Evolutionary conservation across 2,888 invertebrate genomes (phyloP).

Genomic region (Melanotus villosus): DNA sequence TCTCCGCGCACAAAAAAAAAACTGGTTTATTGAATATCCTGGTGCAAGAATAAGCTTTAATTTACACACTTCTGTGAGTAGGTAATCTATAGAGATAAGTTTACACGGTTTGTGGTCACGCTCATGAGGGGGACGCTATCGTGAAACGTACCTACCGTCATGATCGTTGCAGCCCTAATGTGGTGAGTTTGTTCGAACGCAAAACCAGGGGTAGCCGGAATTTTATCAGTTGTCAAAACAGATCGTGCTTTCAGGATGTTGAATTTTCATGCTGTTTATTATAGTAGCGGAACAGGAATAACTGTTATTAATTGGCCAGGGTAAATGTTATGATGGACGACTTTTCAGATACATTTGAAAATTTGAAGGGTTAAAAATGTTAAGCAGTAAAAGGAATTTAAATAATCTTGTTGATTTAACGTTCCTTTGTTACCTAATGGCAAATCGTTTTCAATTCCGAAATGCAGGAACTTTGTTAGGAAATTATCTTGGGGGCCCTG

Average conservation of each 20-base stretch:
- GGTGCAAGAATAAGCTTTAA: neutral
- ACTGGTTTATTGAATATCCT: neutral
- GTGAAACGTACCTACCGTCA: slow-evolving; percentile 22
- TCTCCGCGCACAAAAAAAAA: neutral
- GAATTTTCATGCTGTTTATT: slow-evolving; percentile 8
- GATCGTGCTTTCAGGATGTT: slow-evolving; percentile 12
- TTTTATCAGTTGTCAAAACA: slow-evolving; percentile 30
- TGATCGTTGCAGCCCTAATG: slow-evolving; percentile 25
- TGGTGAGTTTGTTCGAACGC: slow-evolving; percentile 26
- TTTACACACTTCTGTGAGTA: slow-evolving; percentile 10
- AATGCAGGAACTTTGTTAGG: no score
- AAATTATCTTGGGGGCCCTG: no score
- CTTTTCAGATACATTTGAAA: no score
- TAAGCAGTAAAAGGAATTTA: no score
- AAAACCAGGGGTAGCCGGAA: slow-evolving; percentile 12
- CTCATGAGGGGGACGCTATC: slow-evolving; percentile 9
- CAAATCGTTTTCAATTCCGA: no score
- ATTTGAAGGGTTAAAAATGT: no score
- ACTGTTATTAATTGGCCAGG: slow-evolving; percentile 6
- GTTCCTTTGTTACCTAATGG: no score
- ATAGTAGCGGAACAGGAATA: neutral
- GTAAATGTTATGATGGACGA: neutral
- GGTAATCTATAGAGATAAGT: slow-evolving; percentile 25
- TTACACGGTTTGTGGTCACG: slow-evolving; percentile 24
- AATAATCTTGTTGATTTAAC: no score